Evolutionary conservation across 2,888 invertebrate species (phyloP).

Genomic region (Leistus spinibarbis): DNA sequence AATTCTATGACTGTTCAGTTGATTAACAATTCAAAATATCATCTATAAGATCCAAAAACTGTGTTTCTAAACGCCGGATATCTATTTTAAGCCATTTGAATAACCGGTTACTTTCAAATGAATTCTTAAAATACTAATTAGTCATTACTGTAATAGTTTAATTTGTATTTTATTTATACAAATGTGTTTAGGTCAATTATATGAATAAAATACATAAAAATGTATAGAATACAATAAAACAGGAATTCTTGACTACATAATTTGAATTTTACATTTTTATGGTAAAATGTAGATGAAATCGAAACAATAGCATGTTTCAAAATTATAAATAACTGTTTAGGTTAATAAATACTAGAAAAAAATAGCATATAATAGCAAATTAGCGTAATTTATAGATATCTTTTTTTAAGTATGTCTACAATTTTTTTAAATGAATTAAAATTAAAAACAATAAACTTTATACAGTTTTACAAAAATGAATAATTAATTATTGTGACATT

Average conservation of each 20-base stretch:
- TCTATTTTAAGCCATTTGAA: neutral
- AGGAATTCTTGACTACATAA: neutral
- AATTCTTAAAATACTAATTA: neutral
- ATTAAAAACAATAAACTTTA: too few species aligned
- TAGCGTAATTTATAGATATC: neutral
- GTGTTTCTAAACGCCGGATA: neutral
- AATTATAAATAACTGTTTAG: too few species aligned
- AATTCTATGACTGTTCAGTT: too few species aligned
- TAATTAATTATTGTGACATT: neutral
- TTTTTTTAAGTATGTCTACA: neutral
- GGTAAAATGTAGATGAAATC: neutral
- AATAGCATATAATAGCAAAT: neutral
- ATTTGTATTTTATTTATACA: neutral
- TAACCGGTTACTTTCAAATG: neutral
- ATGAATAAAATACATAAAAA: neutral
- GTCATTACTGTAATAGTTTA: neutral
- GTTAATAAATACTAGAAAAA: too few species aligned
- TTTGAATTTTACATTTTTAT: neutral
- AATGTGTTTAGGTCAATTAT: neutral
- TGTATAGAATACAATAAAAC: neutral
- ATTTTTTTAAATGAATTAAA: neutral
- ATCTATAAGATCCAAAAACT: too few species aligned
- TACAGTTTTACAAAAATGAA: neutral
- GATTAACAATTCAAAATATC: neutral
- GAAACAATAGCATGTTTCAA: neutral